Evolutionary conservation across 92 coral and sea anemone genomes (phyloP), one percentile per base, ranked within the genome.

Genomic region (Palythoa heliodiscus): DNA sequence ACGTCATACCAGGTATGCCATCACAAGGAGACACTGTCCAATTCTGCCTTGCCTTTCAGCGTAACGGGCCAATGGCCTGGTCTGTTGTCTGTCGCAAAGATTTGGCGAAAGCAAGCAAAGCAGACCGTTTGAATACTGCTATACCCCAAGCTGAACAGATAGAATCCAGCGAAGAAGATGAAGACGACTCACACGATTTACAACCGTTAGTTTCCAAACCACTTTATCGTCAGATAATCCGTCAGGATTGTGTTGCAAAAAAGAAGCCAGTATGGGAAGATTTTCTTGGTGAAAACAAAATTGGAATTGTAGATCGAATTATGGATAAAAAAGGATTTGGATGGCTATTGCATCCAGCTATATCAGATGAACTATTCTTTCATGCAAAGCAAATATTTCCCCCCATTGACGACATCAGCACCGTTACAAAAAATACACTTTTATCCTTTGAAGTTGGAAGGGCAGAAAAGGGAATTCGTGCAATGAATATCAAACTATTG

Each of bases 61-160:
- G 95, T 85, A 86, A 83, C 25, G 97, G 97, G 68, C 97, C 92
- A n/a, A 57, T 55, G 71, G 97, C 97, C 40, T 93, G 95, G 94
- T 64, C 71, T 20, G 97, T 93, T 5, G 77, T 82, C 48, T 91
- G 89, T 60, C 58, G 13, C 29, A 87, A 87, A 13, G 92, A 89
- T 48, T 70, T 53, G 17, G 87, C 71, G 72, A 91, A 91, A 55
- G 82, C 75, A 24, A 89, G 71, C 15, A 88, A 92, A 50, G 93
- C 97, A 76, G 77, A 75, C 52, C 29, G 25, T 47, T 63, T 80
- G 61, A 80, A 47, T 10, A 39, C 58, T 19, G 24, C 43, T 40
- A 73, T 73, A 12, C 83, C 86, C 50, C 90, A 83, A 19, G 39
- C 78, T 48, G 83, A 89, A 11, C 52, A 25, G 58, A 40, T 67